These are phyloP conservation scores for Opisthograptis luteolata DNA, from an alignment of 2,888 invertebrate genomes.

Conservation along the genomic window DNA sequence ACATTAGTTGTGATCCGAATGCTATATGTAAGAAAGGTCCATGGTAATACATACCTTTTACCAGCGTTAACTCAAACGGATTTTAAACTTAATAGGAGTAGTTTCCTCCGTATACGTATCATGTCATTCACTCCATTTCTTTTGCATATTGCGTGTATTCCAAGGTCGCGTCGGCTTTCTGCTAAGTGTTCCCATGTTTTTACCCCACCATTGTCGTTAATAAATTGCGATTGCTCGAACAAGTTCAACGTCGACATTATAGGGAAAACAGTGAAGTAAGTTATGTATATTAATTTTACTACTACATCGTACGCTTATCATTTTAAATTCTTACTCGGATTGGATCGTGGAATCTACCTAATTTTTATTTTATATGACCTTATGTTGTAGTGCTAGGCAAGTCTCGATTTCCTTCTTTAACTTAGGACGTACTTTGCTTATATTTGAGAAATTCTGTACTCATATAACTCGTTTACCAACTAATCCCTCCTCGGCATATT, in stretches of 20 bases:
- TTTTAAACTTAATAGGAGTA: background rate
- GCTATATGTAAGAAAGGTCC: no score
- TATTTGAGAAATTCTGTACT: background rate
- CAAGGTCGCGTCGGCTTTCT: slow-evolving; percentile 41
- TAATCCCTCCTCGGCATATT: background rate
- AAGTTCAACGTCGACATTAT: slow-evolving; percentile 17
- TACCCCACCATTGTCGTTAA: slow-evolving; percentile 20
- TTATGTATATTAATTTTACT: slow-evolving; percentile 16
- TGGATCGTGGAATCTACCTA: slow-evolving; percentile 24
- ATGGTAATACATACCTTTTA: background rate
- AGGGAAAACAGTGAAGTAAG: slow-evolving; percentile 22
- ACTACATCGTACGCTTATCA: slow-evolving; percentile 14
- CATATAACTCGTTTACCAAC: background rate
- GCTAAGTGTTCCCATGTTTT: slow-evolving; percentile 37
- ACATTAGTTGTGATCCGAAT: no score
- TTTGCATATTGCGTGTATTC: slow-evolving; percentile 42
- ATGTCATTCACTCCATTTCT: slow-evolving; percentile 39
- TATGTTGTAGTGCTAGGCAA: no score
- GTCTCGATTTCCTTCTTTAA: no score
- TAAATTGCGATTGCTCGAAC: slow-evolving; percentile 20
- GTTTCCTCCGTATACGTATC: background rate
- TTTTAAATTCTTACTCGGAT: slow-evolving; percentile 13
- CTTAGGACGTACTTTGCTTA: no score
- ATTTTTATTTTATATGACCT: background rate
- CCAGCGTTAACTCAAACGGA: background rate